Evolutionary conservation across 2,113 vertebrate species (phyloP).

Genomic region (Microcebus tavaratra): DNA sequence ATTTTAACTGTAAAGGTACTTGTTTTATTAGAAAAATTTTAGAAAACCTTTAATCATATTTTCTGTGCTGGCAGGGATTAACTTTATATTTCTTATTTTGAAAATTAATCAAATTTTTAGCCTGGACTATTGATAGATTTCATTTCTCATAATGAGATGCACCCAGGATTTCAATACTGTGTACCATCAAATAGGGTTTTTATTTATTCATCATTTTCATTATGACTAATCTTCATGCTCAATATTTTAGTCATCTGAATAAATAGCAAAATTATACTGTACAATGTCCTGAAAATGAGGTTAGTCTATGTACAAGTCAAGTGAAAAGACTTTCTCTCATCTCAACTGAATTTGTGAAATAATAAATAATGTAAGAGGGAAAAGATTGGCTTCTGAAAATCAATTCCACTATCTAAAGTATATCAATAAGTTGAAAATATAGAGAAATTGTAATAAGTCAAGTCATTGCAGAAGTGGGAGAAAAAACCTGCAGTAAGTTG

Average conservation of each 20-base stretch:
- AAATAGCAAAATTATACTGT: conserved; percentile 73
- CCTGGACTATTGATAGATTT: conserved; percentile 53
- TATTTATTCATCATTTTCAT: conserved; percentile 74
- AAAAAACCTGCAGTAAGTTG: background rate
- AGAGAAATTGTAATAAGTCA: conserved; percentile 25
- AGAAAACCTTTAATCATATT: conserved; percentile 56
- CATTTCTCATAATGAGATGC: conserved; percentile 50
- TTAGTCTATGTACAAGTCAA: conserved; percentile 60
- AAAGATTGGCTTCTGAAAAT: conserved; percentile 59
- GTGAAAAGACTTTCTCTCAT: conserved; percentile 61
- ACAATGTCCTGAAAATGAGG: conserved; percentile 67
- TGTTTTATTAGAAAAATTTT: conserved; percentile 59
- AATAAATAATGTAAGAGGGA: conserved; percentile 69
- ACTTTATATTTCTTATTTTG: conserved; percentile 47
- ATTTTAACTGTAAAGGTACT: conserved; percentile 22
- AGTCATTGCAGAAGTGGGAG: background rate
- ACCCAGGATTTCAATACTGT: conserved; percentile 45
- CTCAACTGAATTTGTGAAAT: conserved; percentile 73
- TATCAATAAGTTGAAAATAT: conserved; percentile 56
- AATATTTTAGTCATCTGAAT: conserved; percentile 70
- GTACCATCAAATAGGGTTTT: conserved; percentile 39
- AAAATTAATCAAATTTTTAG: conserved; percentile 62
- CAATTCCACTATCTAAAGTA: conserved; percentile 48
- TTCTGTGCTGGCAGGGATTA: conserved; percentile 41
- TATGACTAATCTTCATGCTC: conserved; percentile 67